Percentiles rank a stretch among this genome's conserved stretches.
These are phyloP conservation scores for Alsophila aescularia DNA, from an alignment of 2,888 invertebrate species.

Conservation along the genomic window DNA sequence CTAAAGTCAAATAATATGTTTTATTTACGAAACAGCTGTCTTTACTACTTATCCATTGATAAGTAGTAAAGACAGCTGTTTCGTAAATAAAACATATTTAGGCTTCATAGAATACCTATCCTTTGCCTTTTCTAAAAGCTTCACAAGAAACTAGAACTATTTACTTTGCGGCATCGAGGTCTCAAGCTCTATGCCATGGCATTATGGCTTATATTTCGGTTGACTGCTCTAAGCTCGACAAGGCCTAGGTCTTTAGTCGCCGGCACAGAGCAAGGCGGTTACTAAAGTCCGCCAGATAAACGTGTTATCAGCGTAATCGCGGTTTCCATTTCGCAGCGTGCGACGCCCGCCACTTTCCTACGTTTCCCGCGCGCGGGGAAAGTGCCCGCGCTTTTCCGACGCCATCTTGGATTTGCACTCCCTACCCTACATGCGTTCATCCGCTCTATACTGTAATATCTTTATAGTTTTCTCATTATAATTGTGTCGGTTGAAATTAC, in stretches of 20 bases:
- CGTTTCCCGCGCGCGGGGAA: slow-evolving; percentile 82
- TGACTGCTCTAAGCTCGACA: not conserved
- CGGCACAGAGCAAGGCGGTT: slow-evolving; percentile 38
- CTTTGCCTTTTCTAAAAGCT: not conserved
- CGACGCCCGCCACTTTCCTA: slow-evolving; percentile 72
- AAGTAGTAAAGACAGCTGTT: too few relatives aligned
- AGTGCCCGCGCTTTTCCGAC: slow-evolving; percentile 81
- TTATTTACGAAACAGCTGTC: too few relatives aligned
- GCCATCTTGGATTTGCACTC: slow-evolving; percentile 70
- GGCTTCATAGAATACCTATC: too few relatives aligned
- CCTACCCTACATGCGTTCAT: slow-evolving; percentile 42
- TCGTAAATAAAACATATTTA: too few relatives aligned
- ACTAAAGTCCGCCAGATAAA: slow-evolving; percentile 60
- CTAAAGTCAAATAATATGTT: not conserved
- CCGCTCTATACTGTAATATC: slow-evolving; percentile 27
- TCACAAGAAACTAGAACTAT: not conserved
- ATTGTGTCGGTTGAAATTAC: not conserved
- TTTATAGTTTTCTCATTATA: not conserved
- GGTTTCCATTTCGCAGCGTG: slow-evolving; percentile 79
- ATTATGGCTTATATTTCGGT: slow-evolving; percentile 6
- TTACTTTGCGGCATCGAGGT: not conserved
- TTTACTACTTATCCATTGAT: too few relatives aligned
- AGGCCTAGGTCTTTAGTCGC: slow-evolving; percentile 18
- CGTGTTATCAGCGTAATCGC: slow-evolving; percentile 77
- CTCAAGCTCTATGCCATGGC: not conserved